Percentiles rank a stretch among this genome's conserved stretches.
Conservation (phyloP, 64 coral and sea anemone genomes). For the Acropora yongei region DNA sequence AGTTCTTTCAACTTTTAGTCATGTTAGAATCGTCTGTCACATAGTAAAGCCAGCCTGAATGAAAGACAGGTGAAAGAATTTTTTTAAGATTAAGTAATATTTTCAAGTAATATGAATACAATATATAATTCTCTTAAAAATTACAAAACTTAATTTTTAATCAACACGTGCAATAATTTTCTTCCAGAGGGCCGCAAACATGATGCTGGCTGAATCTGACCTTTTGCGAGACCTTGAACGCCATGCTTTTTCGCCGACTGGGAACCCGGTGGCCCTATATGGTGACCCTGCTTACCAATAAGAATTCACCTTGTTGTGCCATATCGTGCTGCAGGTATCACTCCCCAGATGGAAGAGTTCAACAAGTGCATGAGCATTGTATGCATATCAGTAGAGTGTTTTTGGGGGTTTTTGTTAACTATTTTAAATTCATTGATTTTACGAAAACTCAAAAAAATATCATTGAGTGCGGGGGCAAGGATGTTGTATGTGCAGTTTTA, state of each 20-base stretch:
- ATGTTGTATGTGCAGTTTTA: constrained; percentile 32
- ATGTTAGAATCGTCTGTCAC: background rate
- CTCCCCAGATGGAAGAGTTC: background rate
- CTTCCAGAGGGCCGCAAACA: constrained; percentile 23
- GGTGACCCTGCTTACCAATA: background rate
- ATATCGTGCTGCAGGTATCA: constrained; percentile 1
- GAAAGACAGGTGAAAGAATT: background rate
- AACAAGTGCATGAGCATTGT: constrained; percentile 17
- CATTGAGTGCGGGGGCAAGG: constrained; percentile 20
- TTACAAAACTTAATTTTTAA: background rate
- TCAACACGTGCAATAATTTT: background rate
- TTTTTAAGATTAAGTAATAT: background rate
- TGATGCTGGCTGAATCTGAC: background rate
- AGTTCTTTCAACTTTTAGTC: background rate
- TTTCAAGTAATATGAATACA: background rate
- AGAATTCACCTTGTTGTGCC: constrained; percentile 2
- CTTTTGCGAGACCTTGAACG: constrained; percentile 15
- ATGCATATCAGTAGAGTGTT: constrained; percentile 28
- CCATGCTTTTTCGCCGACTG: background rate
- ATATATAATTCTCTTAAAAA: background rate
- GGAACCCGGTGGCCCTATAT: background rate
- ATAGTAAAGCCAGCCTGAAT: background rate
- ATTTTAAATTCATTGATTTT: constrained; percentile 17
- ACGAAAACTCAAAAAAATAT: constrained; percentile 9
- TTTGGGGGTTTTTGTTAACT: constrained; percentile 1